Conservation (phyloP, 2,797 vertebrate species). For the Sebastes diploproa region DNA sequence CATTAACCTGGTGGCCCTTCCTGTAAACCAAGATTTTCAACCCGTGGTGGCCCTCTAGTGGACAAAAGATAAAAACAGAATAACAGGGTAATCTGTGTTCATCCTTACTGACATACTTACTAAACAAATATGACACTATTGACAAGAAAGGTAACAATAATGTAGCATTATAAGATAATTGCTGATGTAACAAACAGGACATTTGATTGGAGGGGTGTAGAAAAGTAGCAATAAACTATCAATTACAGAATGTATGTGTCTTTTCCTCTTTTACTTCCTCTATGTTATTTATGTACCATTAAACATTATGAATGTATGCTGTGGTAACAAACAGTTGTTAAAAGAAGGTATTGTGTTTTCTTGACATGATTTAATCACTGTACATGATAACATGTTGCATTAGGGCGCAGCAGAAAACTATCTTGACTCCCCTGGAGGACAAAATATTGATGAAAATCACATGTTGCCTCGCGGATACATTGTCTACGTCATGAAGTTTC, state of each 20-base stretch:
- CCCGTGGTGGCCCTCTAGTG: constrained; percentile 48
- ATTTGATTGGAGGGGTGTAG: background rate
- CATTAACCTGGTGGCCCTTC: background rate
- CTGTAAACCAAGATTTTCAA: background rate
- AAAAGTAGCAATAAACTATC: background rate
- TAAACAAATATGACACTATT: background rate
- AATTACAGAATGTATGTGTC: background rate
- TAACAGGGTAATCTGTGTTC: background rate
- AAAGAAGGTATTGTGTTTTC: background rate
- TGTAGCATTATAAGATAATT: background rate
- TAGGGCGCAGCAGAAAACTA: background rate
- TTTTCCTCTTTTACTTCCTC: background rate
- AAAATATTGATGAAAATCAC: background rate
- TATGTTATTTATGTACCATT: background rate
- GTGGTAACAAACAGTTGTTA: background rate
- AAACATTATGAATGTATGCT: background rate
- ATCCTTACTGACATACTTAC: background rate
- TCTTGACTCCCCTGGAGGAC: background rate
- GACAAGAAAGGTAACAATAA: background rate
- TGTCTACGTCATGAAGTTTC: background rate
- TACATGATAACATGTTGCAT: background rate
- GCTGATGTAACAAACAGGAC: background rate
- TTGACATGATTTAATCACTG: background rate
- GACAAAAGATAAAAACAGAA: background rate
- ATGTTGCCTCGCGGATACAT: background rate